Evolutionary conservation across 2,797 vertebrate genomes (phyloP), one percentile per base, ranked within the genome.

Genomic region (Euphonia xanthogaster): DNA sequence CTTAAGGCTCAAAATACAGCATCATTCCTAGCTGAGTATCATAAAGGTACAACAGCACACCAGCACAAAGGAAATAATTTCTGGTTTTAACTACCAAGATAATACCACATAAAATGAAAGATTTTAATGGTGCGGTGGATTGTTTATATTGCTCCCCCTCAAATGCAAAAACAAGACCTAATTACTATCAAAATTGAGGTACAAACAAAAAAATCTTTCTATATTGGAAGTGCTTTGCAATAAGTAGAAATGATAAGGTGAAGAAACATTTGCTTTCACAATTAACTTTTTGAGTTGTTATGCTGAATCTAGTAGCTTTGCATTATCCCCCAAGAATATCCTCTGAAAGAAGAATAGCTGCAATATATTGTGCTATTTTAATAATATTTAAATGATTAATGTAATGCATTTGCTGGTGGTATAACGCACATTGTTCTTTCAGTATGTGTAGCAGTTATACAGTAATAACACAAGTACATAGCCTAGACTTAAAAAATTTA

Each of bases 331-430:
- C 20, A 62, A 74, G 53, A 83, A 57, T 33, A 87, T 44, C 14
- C n/a, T 71, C 62, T 89, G 51, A 65, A 72, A 87, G 58, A 84
- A 84, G 57, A 88, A 91, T 7, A 68, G 55, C 44, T 51, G 44
- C 42, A 85, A 84, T 71, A 72, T 72, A 96, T 73, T 54, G 30
- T 70, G 74, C 12, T 78, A 74, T 67, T 90, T 95, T 83, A 94
- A 54, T 61, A 73, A 88, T 37, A 74, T 63, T 96, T 82, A 55
- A 78, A 93, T 47, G 15, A 93, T 81, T 50, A 83, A 76, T 47
- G 13, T 39, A 66, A 77, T 44, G 33, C 17, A 74, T 77, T 67
- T 87, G 25, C 45, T 42, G 25, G 35, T 27, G 8, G n/a, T 39
- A 65, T 33, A 89, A 95, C 6, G 16, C 16, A 47, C 11, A 18